Evolutionary conservation across 2,797 vertebrate genomes (phyloP), one percentile per base, ranked within the genome.

Genomic region (Triplophysa yarkandensis): DNA sequence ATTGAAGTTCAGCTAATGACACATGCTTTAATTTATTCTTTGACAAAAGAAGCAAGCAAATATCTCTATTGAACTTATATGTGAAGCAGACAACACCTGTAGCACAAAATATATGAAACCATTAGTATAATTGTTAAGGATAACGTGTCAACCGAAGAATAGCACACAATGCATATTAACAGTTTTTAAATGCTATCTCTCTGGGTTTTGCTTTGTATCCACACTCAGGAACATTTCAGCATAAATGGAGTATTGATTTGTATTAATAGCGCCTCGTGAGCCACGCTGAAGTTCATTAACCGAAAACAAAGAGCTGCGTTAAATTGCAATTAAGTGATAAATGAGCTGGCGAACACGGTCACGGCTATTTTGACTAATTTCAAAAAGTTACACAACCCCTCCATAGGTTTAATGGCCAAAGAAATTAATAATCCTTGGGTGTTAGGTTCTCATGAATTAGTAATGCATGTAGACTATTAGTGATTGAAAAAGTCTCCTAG

Each of bases 181-280:
- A 58, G 48, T 62, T 62, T 61, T 28, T 55, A 50, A 43, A 34
- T n/a, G 27, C 7, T 36, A 5, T 46, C 65, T 55, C 23, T 19
- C 52, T 36, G 17, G 23, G 16, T 46, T 16, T 55, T 1, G 6
- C 36, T 66, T 14, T 67, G 52, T 46, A 71, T 71, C 28, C 16
- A 14, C 39, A 27, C 17, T 21, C 46, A 41, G 67, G 41, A 28
- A 41, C 41, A 67, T 54, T 74, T 68, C 69, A 63, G 48, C 68
- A 79, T 81, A 65, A 79, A 75, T 73, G 28, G 60, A 65, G 71
- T 65, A 80, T 64, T 77, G 64, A 71, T 81, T 69, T 69, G 72
- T 61, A 77, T 74, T 77, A 79, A 79, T 79, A 64, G 55, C 50
- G 64, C 54, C 54, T 72, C 76, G 71, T 68, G 70, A 55, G 43